Evolutionary conservation across 2,888 invertebrate genomes (phyloP).

Genomic region (Eubasilissa splendida): DNA sequence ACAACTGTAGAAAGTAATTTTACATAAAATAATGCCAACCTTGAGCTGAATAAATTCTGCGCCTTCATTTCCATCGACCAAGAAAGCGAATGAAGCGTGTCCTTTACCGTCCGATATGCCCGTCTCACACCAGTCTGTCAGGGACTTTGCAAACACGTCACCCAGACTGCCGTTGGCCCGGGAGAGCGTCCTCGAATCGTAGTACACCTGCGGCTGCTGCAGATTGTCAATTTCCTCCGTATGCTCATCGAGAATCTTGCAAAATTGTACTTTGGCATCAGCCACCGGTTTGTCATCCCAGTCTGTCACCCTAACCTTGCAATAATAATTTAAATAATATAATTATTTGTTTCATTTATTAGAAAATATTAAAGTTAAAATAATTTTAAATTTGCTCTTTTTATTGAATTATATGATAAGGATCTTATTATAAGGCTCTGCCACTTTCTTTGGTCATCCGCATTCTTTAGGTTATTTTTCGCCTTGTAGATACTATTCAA

Average conservation of each 20-base stretch:
- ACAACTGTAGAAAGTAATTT: no score
- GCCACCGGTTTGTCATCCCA: slow-evolving; percentile 69
- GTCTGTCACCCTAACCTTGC: slow-evolving; percentile 67
- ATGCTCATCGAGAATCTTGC: slow-evolving; percentile 62
- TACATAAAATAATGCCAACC: slow-evolving; percentile 9
- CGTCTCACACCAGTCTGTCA: slow-evolving; percentile 51
- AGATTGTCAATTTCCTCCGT: slow-evolving; percentile 60
- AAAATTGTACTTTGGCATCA: slow-evolving; percentile 64
- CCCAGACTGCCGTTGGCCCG: background rate
- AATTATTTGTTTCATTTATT: no score
- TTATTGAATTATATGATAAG: no score
- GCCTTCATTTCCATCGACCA: slow-evolving; percentile 29
- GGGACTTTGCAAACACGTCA: background rate
- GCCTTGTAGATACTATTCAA: no score
- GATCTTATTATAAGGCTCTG: no score
- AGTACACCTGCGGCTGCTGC: slow-evolving; percentile 27
- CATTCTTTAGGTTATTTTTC: no score
- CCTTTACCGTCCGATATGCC: slow-evolving; percentile 47
- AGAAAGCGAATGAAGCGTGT: slow-evolving; percentile 48
- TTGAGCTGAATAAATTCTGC: slow-evolving; percentile 46
- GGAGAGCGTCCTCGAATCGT: slow-evolving; percentile 12
- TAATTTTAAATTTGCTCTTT: no score
- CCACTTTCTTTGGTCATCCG: no score
- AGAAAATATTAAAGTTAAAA: no score
- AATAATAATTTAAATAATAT: background rate